Evolutionary conservation across 1,140 invertebrate genomes (phyloP).

Genomic region (Drosophila punjabiensis): DNA sequence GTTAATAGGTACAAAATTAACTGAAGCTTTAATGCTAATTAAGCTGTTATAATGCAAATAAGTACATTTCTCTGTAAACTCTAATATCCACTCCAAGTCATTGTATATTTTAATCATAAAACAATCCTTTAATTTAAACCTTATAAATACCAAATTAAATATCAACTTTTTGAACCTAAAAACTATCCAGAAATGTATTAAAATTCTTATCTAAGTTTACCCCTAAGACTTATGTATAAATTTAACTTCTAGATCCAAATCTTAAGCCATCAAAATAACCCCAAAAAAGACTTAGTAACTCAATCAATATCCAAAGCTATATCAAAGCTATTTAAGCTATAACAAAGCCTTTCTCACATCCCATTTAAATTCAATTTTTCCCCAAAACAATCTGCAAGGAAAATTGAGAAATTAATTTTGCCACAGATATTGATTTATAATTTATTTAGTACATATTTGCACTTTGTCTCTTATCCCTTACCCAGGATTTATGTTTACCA

Average conservation of each 20-base stretch:
- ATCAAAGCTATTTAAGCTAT: background rate
- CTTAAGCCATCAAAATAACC: background rate
- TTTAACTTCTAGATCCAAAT: background rate
- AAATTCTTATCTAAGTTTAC: background rate
- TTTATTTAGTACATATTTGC: conserved; percentile 35
- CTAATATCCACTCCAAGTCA: too few relatives aligned
- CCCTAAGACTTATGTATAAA: background rate
- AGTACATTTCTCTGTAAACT: too few relatives aligned
- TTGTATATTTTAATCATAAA: background rate
- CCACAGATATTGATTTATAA: conserved; percentile 20
- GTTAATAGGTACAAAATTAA: background rate
- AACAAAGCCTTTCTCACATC: background rate
- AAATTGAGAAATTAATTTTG: conserved; percentile 28
- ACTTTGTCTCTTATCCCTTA: conserved; percentile 29
- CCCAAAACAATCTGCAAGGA: background rate
- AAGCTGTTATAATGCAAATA: background rate
- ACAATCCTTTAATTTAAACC: background rate
- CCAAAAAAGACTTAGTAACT: background rate
- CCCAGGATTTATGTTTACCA: conserved; percentile 26
- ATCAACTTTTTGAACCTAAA: too few relatives aligned
- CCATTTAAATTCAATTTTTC: background rate
- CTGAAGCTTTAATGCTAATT: background rate
- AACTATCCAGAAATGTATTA: background rate
- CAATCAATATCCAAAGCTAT: background rate
- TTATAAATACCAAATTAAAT: background rate